Evolutionary conservation across 2,113 vertebrate genomes (phyloP).

Genomic region (Notarius quadriscutis): DNA sequence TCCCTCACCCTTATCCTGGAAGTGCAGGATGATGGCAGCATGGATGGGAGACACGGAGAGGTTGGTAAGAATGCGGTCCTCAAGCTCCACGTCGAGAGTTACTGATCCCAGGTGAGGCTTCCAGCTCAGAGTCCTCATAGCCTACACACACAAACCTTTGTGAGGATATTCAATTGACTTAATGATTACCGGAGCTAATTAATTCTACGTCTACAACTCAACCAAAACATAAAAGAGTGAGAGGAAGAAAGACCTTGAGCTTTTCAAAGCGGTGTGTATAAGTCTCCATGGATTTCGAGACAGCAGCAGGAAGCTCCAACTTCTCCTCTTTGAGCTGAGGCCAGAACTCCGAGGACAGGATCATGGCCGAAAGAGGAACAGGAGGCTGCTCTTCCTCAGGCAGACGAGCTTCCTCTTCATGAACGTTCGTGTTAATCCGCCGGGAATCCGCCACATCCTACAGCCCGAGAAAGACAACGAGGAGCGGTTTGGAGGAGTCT

Average conservation of each 20-base stretch:
- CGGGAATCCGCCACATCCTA: slow-evolving; percentile 96
- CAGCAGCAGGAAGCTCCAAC: slow-evolving; percentile 85
- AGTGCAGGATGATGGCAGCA: slow-evolving; percentile 91
- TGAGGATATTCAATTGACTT: neutral
- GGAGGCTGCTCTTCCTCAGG: slow-evolving; percentile 80
- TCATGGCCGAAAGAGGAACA: slow-evolving; percentile 83
- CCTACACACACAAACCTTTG: slow-evolving; percentile 69
- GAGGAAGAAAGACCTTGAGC: slow-evolving; percentile 80
- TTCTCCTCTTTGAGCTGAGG: slow-evolving; percentile 95
- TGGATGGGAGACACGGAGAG: slow-evolving; percentile 91
- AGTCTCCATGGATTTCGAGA: slow-evolving; percentile 85
- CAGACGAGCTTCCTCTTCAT: slow-evolving; percentile 87
- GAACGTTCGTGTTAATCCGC: slow-evolving; percentile 92
- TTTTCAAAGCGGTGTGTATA: slow-evolving; percentile 96
- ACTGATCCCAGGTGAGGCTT: slow-evolving; percentile 93
- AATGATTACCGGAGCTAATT: neutral
- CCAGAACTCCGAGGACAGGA: slow-evolving; percentile 97
- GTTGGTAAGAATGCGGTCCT: slow-evolving; percentile 85
- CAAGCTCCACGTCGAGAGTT: slow-evolving; percentile 90
- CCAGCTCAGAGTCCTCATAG: slow-evolving; percentile 97
- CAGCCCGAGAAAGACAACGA: neutral
- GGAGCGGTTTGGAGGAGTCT: too few relatives aligned
- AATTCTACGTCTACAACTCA: neutral
- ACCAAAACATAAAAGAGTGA: neutral
- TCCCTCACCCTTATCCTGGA: slow-evolving; percentile 82